These are phyloP conservation scores for Atopsyche davidsoni DNA, from an alignment of 1,140 invertebrate species.

Conservation along the genomic window DNA sequence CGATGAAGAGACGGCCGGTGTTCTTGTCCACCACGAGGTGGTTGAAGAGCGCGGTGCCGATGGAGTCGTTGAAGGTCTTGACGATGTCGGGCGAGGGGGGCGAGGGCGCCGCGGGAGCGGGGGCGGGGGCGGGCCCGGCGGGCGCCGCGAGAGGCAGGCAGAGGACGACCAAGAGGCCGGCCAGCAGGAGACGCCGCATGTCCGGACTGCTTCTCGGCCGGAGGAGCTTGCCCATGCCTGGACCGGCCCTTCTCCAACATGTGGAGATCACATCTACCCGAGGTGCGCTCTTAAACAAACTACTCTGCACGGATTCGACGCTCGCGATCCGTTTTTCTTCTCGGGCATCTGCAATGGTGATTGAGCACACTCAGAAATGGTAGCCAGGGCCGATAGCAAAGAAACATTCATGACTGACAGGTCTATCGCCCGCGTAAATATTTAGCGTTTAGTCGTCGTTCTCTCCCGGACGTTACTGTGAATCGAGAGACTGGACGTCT, in stretches of 20 bases:
- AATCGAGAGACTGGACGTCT: constrained; percentile 1
- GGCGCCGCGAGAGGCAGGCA: constrained; percentile 1
- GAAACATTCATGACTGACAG: constrained; percentile 4
- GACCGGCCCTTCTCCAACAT: constrained; percentile 12
- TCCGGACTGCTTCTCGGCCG: constrained; percentile 35
- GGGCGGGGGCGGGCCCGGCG: background rate
- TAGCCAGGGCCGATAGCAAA: background rate
- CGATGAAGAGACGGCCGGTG: constrained; percentile 86
- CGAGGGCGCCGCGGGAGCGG: constrained; percentile 39
- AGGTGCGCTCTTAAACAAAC: constrained; percentile 3
- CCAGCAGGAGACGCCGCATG: constrained; percentile 22
- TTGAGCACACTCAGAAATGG: constrained; percentile 19
- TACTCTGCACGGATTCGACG: constrained; percentile 3
- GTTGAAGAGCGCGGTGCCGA: constrained; percentile 60
- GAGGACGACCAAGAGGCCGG: constrained; percentile 33
- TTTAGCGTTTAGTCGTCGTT: constrained; percentile 14
- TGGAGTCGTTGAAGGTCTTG: constrained; percentile 56
- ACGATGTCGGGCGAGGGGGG: constrained; percentile 56
- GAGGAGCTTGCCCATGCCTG: background rate
- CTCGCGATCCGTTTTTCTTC: constrained; percentile 14
- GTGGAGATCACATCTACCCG: constrained; percentile 7
- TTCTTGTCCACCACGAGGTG: constrained; percentile 89
- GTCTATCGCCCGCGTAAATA: constrained; percentile 15
- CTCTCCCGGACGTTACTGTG: constrained; percentile 13
- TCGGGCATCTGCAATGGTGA: constrained; percentile 22